phyloP scores from a whole-genome alignment of 2,797 vertebrate species.

The Telmatherina bonti region DNA sequence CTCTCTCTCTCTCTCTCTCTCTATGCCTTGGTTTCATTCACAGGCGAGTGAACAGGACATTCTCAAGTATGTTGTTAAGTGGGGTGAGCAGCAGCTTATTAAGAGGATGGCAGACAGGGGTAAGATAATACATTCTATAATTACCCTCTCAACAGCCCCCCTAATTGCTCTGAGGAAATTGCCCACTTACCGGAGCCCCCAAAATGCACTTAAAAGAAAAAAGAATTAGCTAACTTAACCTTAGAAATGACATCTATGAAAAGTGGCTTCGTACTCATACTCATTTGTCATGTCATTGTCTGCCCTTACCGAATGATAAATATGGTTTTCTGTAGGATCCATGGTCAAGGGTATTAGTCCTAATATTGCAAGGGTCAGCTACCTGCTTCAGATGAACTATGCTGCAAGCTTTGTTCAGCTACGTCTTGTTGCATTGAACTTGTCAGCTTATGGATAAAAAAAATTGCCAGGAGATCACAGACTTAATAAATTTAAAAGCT shows the following conservation, averaged over 20 bases:
- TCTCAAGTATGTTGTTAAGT: slow-evolving; percentile 98
- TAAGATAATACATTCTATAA: slow-evolving; percentile 85
- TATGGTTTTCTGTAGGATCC: slow-evolving; percentile 12
- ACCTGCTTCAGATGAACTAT: slow-evolving; percentile 8
- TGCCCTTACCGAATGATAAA: slow-evolving; percentile 23
- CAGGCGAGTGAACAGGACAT: slow-evolving; percentile 99
- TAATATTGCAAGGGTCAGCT: slow-evolving; percentile 2
- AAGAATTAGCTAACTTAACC: slow-evolving; percentile 39
- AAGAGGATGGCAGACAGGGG: slow-evolving; percentile 99
- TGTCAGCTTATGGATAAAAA: slow-evolving; percentile 21
- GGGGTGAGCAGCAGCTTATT: slow-evolving; percentile 98
- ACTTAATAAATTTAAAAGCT: slow-evolving; percentile 27
- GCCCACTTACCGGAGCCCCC: slow-evolving; percentile 61
- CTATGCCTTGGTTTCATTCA: slow-evolving; percentile 62
- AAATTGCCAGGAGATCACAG: slow-evolving; percentile 8
- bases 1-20: neutral
- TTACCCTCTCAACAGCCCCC: slow-evolving; percentile 73
- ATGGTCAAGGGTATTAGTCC: slow-evolving; percentile 21
- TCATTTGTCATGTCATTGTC: slow-evolving; percentile 34
- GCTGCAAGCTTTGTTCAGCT: slow-evolving; percentile 16
- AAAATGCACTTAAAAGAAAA: slow-evolving; percentile 63
- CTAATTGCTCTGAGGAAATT: slow-evolving; percentile 76
- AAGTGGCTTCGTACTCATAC: slow-evolving; percentile 9
- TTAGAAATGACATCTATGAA: slow-evolving; percentile 32
- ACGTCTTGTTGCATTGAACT: slow-evolving; percentile 32